Conservation (phyloP, 2,797 vertebrate genomes). For the Poecilia wingei region DNA sequence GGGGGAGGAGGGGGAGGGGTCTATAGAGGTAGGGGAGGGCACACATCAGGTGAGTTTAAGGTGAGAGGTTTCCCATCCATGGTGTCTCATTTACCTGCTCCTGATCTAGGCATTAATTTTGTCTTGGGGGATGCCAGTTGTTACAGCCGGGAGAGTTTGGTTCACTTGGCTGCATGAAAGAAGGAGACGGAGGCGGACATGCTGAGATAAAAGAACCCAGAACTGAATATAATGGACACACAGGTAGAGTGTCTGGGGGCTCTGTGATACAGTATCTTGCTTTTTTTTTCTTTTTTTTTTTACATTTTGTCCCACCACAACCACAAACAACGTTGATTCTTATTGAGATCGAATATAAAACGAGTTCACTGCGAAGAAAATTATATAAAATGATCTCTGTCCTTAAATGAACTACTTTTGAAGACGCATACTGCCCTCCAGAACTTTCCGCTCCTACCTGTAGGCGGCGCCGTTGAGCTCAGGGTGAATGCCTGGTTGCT, state of each 20-base stretch:
- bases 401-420: neutral
- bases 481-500: conserved; percentile 90
- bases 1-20: neutral
- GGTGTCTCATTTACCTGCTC: conserved; percentile 81
- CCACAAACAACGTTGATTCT: neutral
- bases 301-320: neutral
- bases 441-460: conserved; percentile 81
- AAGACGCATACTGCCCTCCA: neutral
- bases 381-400: neutral
- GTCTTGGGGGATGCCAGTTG: conserved; percentile 78
- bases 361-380: neutral
- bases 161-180: conserved; percentile 82
- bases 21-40: conserved; percentile 26
- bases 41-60: conserved; percentile 54
- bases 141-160: conserved; percentile 78
- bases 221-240: conserved; percentile 32
- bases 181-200: conserved; percentile 76
- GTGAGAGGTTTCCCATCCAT: conserved; percentile 46
- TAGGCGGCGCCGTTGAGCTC: conserved; percentile 97
- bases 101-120: conserved; percentile 85
- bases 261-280: neutral
- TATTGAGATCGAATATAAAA: neutral
- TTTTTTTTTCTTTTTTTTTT: neutral
- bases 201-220: conserved; percentile 63
- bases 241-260: neutral